phyloP scores from a whole-genome alignment of 2,797 vertebrate genomes.

The Naso thynnoides region DNA sequence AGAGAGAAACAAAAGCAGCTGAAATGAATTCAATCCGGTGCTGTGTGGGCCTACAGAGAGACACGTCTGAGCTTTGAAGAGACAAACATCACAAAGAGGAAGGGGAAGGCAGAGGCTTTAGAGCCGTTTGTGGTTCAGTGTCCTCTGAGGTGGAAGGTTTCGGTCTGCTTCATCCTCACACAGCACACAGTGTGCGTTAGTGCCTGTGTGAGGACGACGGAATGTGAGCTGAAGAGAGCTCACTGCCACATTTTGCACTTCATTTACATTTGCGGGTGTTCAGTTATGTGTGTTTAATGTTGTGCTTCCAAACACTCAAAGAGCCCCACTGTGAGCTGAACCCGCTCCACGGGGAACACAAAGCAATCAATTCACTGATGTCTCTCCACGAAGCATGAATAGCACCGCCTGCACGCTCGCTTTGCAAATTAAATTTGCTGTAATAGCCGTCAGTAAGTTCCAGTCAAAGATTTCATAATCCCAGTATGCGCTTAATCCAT shows the following conservation, averaged over 20 bases:
- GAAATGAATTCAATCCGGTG: constrained; percentile 40
- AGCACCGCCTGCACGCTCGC: neutral
- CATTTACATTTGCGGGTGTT: neutral
- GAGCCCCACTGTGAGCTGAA: neutral
- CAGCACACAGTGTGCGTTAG: neutral
- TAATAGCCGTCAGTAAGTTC: constrained; percentile 4
- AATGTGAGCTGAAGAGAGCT: neutral
- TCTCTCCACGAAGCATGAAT: neutral
- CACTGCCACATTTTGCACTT: constrained; percentile 8
- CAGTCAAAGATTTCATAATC: constrained; percentile 14
- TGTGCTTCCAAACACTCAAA: neutral
- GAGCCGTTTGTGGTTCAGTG: constrained; percentile 4
- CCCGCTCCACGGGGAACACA: neutral
- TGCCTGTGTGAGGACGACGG: neutral
- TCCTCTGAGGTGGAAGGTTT: constrained; percentile 40
- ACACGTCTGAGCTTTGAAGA: neutral
- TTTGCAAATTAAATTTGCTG: constrained; percentile 10
- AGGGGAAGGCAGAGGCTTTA: neutral
- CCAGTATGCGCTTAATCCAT: neutral
- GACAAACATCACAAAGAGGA: neutral
- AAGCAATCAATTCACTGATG: neutral
- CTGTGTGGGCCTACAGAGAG: constrained; percentile 8
- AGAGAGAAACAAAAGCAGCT: constrained; percentile 23
- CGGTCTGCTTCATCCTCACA: constrained; percentile 27
- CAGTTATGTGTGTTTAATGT: constrained; percentile 5